Conservation (phyloP, 2,113 vertebrate species). For the Oostethus manadensis region DNA sequence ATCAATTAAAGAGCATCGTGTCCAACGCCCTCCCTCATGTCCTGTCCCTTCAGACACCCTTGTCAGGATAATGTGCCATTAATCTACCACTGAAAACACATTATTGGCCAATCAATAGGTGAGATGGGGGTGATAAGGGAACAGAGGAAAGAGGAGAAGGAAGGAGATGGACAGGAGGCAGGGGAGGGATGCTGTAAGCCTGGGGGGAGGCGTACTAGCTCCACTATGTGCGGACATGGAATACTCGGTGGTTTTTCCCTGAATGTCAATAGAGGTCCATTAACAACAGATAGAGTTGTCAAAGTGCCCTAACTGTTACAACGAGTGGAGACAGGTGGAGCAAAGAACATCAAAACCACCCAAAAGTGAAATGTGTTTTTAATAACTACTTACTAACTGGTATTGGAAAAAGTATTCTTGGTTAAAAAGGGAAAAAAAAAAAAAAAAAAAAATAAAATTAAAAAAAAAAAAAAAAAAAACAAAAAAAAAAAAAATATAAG, state of each 20-base stretch:
- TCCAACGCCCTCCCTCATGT: constrained; percentile 56
- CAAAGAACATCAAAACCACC: constrained; percentile 14
- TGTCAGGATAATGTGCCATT: constrained; percentile 65
- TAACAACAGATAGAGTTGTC: constrained; percentile 75
- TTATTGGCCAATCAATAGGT: constrained; percentile 69
- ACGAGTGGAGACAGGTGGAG: constrained; percentile 3
- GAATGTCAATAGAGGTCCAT: constrained; percentile 87
- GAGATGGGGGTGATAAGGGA: constrained; percentile 51
- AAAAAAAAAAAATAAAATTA: no score
- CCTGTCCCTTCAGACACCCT: constrained; percentile 67
- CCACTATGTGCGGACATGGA: constrained; percentile 72
- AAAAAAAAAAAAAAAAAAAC: no score
- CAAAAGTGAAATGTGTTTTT: background rate
- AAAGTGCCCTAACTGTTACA: constrained; percentile 47
- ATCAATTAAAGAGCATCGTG: constrained; percentile 60
- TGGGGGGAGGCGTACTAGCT: constrained; percentile 50
- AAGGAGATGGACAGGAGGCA: constrained; percentile 42
- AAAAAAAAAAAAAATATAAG: no score
- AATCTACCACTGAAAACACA: constrained; percentile 64
- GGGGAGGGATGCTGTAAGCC: constrained; percentile 49
- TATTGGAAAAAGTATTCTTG: background rate
- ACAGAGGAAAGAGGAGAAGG: constrained; percentile 55
- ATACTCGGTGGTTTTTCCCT: constrained; percentile 76
- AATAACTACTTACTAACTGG: background rate
- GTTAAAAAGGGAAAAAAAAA: background rate